phyloP scores from a whole-genome alignment of 2,797 vertebrate genomes.

The Pampus argenteus region DNA sequence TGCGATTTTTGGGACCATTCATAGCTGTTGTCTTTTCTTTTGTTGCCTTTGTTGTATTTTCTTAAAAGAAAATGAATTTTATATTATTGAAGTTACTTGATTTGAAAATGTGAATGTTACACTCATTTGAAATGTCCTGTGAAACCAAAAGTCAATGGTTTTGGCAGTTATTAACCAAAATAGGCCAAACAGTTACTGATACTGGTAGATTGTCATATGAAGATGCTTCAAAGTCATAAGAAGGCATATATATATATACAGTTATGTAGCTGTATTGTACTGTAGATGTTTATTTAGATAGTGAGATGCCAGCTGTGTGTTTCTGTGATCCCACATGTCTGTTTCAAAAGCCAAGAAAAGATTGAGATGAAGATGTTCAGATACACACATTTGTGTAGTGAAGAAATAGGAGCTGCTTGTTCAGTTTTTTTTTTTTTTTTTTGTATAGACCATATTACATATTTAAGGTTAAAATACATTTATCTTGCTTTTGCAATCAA shows the following conservation, averaged over 20 bases:
- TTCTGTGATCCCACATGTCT: slow-evolving; percentile 31
- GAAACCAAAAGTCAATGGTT: slow-evolving; percentile 65
- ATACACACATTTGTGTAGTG: slow-evolving; percentile 22
- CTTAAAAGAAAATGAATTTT: slow-evolving; percentile 34
- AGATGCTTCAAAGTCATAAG: slow-evolving; percentile 6
- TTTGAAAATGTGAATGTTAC: too few relatives aligned
- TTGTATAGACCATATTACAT: background rate
- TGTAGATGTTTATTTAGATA: slow-evolving; percentile 46
- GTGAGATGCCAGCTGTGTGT: slow-evolving; percentile 20
- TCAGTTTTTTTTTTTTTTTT: slow-evolving; percentile 18
- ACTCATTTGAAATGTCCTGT: too few relatives aligned
- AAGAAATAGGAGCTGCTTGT: slow-evolving; percentile 41
- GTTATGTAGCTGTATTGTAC: slow-evolving; percentile 18
- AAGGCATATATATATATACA: background rate
- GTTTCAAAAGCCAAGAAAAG: slow-evolving; percentile 36
- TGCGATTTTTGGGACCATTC: slow-evolving; percentile 81
- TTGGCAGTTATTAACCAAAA: slow-evolving; percentile 71
- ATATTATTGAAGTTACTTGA: slow-evolving; percentile 47
- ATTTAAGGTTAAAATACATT: slow-evolving; percentile 43
- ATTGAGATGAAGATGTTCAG: slow-evolving; percentile 11
- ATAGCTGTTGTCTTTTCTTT: slow-evolving; percentile 33
- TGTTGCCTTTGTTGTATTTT: slow-evolving; percentile 25
- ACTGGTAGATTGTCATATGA: slow-evolving; percentile 32
- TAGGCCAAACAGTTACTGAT: slow-evolving; percentile 47
- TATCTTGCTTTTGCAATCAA: slow-evolving; percentile 64